These are phyloP conservation scores for Philhelius pedissequus DNA, from an alignment of 2,888 invertebrate genomes.

Conservation along the genomic window DNA sequence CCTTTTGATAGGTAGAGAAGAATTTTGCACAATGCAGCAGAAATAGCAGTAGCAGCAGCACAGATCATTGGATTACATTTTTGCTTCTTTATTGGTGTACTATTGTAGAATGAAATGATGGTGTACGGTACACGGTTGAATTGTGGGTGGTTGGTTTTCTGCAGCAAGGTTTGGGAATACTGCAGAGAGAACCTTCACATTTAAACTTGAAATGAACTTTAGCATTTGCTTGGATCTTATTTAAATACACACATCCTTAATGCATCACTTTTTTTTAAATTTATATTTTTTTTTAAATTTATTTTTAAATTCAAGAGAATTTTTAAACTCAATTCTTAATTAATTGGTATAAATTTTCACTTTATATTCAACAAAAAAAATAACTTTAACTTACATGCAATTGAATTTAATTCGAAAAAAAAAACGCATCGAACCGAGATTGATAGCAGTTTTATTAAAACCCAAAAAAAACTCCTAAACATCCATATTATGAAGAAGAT, in stretches of 20 bases:
- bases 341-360: slow-evolving; percentile 11
- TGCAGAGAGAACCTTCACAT: slow-evolving; percentile 58
- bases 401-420: background rate
- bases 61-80: slow-evolving; percentile 60
- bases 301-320: background rate
- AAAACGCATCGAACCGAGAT: background rate
- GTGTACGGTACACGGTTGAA: slow-evolving; percentile 21
- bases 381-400: background rate
- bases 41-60: slow-evolving; percentile 25
- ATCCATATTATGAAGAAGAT: background rate
- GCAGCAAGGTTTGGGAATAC: slow-evolving; percentile 27
- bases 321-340: background rate
- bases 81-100: slow-evolving; percentile 34
- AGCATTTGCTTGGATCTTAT: slow-evolving; percentile 41
- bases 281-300: background rate
- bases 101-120: slow-evolving; percentile 27
- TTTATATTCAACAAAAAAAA: background rate
- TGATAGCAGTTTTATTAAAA: background rate
- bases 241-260: slow-evolving; percentile 21
- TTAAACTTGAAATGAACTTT: slow-evolving; percentile 55
- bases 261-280: background rate
- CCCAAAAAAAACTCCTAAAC: background rate
- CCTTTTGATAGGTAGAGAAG: slow-evolving; percentile 53
- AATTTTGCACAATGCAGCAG: slow-evolving; percentile 53
- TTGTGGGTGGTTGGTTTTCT: slow-evolving; percentile 47